Evolutionary conservation across 2,113 vertebrate species (phyloP).

Genomic region (Ursus arctos): DNA sequence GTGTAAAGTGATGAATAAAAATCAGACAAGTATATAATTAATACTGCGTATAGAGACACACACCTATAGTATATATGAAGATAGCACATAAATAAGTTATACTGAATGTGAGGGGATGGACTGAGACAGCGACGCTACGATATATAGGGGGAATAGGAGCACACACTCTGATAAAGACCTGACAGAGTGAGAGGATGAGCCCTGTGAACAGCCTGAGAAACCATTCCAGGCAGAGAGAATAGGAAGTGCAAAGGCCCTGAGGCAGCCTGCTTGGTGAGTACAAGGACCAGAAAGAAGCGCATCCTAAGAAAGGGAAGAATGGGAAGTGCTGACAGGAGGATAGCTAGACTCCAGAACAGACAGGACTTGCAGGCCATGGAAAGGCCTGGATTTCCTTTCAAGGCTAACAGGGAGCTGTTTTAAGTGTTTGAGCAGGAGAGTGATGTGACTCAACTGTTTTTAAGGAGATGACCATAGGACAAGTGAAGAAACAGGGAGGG

Average conservation of each 20-base stretch:
- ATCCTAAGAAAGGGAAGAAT: not conserved
- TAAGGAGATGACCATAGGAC: not conserved
- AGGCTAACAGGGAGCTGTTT: not conserved
- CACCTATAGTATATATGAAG: not conserved
- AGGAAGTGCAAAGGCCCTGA: not conserved
- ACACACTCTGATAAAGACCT: not conserved
- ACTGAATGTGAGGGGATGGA: not conserved
- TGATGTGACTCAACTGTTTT: not conserved
- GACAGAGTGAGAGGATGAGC: not conserved
- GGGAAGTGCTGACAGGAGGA: not conserved
- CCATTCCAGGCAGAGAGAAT: not conserved
- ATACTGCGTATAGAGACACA: not conserved
- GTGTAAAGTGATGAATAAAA: not conserved
- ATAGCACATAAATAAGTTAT: not conserved
- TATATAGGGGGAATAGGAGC: not conserved
- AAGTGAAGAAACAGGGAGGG: not conserved
- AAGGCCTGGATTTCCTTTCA: not conserved
- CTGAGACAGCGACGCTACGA: not conserved
- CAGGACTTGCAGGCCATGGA: not conserved
- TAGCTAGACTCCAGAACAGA: too few species aligned
- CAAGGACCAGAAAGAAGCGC: not conserved
- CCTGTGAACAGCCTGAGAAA: not conserved
- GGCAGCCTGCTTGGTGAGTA: not conserved
- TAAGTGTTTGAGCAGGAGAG: not conserved
- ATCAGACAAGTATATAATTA: not conserved